Conservation (phyloP, 1,140 invertebrate genomes). For the Scaptomyza montana region DNA sequence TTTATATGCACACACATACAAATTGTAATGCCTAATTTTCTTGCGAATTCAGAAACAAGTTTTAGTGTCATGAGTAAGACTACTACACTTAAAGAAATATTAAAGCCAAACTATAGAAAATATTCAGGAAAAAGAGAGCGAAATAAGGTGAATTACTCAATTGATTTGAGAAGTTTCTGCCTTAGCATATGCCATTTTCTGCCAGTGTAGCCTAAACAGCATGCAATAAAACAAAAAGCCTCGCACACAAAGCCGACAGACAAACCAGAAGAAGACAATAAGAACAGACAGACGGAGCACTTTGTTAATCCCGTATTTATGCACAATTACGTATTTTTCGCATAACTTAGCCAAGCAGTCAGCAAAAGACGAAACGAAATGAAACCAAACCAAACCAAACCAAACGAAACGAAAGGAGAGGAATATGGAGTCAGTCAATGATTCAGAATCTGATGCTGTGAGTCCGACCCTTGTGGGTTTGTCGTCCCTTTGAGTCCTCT, state of each 20-base stretch:
- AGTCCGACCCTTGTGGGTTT: constrained; percentile 52
- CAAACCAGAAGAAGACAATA: constrained; percentile 19
- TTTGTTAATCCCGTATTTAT: constrained; percentile 83
- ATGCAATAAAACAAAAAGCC: constrained; percentile 18
- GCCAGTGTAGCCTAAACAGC: not conserved
- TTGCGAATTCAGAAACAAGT: constrained; percentile 33
- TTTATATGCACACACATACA: constrained; percentile 47
- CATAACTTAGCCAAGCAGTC: constrained; percentile 81
- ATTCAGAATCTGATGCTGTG: constrained; percentile 30
- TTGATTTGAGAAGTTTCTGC: no score
- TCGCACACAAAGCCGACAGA: constrained; percentile 62
- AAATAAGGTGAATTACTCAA: no score
- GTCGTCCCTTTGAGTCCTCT: constrained; percentile 52
- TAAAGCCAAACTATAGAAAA: no score
- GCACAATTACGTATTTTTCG: constrained; percentile 82
- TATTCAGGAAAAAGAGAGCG: no score
- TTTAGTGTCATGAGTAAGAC: constrained; percentile 2
- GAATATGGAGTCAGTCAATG: not conserved
- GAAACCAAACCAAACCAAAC: constrained; percentile 26
- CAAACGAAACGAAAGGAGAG: constrained; percentile 22
- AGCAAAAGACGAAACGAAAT: constrained; percentile 50
- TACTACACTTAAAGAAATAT: not conserved
- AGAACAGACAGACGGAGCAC: constrained; percentile 52
- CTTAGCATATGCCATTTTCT: no score
- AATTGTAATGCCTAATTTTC: constrained; percentile 76